Evolutionary conservation across 2,797 vertebrate genomes (phyloP), one percentile per base, ranked within the genome.

Genomic region (Paedocypris micromegethes): DNA sequence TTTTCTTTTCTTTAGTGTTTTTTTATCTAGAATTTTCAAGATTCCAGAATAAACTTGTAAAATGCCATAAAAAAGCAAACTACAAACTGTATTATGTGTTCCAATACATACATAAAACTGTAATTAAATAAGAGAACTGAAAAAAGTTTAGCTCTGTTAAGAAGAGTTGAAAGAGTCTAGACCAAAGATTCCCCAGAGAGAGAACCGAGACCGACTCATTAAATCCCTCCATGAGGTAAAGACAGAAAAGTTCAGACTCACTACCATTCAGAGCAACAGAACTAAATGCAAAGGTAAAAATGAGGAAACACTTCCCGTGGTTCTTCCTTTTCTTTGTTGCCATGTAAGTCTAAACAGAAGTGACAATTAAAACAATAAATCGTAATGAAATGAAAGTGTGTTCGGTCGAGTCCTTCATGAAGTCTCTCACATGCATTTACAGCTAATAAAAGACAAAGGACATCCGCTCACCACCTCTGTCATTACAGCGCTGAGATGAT

Each of bases 121-220:
- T 75, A 67, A 64, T 53, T 58, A 43, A 58, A 70, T 54, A 37
- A 9, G 53, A 57, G 41, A 46, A 62, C 9, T 2, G 4, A 73
- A 44, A 46, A 44, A 72, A 57, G 62, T 74, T 71, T 66, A 58
- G 70, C 61, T 51, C 65, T 59, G 64, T 66, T 68, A 73, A 62
- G 58, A 78, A 72, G 42, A 78, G 56, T 51, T 72, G 50, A 72
- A 68, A 67, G 69, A 48, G 66, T 74, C 77, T 75, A 58, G 68
- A 64, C 54, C 23, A 52, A 72, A 60, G 54, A 43, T 64, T 70
- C 53, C 57, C 47, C 50, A 65, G 55, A 43, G 69, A 72, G 68
- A 58, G 55, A 72, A 72, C 60, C 57, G 41, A 57, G 60, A 58
- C 46, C 38, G 23, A 70, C 69, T 74, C 62, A 69, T 76, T 74